Base-by-base conservation (phyloP, 2,113 vertebrate genomes). In the Fregetta grallaria region DNA sequence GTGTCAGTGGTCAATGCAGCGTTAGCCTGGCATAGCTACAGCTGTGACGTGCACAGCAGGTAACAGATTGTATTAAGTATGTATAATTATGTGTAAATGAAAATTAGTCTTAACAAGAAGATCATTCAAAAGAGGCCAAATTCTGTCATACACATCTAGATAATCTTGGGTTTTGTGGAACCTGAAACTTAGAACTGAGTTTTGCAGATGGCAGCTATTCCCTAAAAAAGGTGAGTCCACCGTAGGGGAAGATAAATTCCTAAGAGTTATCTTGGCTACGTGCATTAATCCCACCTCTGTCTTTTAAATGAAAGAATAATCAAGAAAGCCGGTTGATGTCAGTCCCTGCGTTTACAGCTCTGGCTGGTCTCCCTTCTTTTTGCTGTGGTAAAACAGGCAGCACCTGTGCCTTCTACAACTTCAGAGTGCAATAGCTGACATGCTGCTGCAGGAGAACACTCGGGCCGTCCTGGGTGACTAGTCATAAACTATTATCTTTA, bases 11-110 rank as follows among this genome's bases (percentile, higher is more conserved):
- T 76, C 77, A 73, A 42, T 11, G n/a, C 40, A 53, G 58, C 0
- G 1, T 50, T 27, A 85, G 7, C 36, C 55, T 75, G 89, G 53
- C 40, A 65, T 42, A 58, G 76, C 71, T 87, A 49, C 30, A 56
- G 72, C 13, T 26, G 58, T 19, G 25, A 47, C 0, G 1, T 19
- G 23, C 44, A 13, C 0, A 0, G 32, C 55, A 88, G 82, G 53
- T 65, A 59, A n/a, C 2, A 6, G 71, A 3, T 25, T 86, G 47
- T 72, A 34, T 44, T 36, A 68, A 50, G 62, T 34, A 25, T 5
- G 10, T n/a, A 4, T 23, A 74, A 76, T 29, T 76, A 59, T 13
- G 40, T 13, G 27, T 3, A 73, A 55, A 50, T 30, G 77, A 76
- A 81, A 56, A 61, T 36, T 20, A 32, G 38, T 14, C 59, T 71